Evolutionary conservation across 2,113 vertebrate genomes (phyloP).

Genomic region (Promerops cafer): DNA sequence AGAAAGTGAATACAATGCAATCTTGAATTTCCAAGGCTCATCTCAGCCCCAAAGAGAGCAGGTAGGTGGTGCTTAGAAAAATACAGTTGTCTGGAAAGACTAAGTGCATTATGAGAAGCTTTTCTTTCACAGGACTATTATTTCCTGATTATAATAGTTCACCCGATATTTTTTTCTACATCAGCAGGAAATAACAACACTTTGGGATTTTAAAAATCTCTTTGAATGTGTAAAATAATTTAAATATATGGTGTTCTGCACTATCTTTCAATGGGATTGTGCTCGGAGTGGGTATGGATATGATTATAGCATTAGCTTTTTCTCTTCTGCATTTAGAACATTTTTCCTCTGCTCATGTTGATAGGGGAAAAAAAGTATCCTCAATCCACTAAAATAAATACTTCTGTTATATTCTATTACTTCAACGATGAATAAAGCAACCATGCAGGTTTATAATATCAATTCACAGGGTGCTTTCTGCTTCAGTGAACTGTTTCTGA

Average conservation of each 20-base stretch:
- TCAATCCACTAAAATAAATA: slow-evolving; percentile 70
- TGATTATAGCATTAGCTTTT: slow-evolving; percentile 26
- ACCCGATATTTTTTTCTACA: background rate
- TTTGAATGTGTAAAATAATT: slow-evolving; percentile 36
- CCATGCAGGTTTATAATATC: slow-evolving; percentile 76
- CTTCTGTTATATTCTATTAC: slow-evolving; percentile 66
- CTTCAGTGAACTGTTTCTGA: slow-evolving; percentile 79
- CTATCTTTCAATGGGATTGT: slow-evolving; percentile 22
- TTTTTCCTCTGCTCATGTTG: background rate
- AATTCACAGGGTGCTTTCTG: slow-evolving; percentile 75
- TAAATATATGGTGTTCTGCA: slow-evolving; percentile 28
- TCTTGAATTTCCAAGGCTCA: slow-evolving; percentile 61
- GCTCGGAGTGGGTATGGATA: background rate
- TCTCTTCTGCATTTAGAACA: slow-evolving; percentile 41
- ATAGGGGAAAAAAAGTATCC: background rate
- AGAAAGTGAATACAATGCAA: slow-evolving; percentile 63
- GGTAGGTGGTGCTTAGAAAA: background rate
- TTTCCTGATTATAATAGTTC: slow-evolving; percentile 38
- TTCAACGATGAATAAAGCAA: slow-evolving; percentile 72
- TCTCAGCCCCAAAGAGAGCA: slow-evolving; percentile 48
- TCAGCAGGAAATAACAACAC: slow-evolving; percentile 3
- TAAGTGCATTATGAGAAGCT: background rate
- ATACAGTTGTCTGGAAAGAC: background rate
- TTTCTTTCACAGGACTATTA: slow-evolving; percentile 13
- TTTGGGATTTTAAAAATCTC: slow-evolving; percentile 13